Conservation (phyloP, 1,140 invertebrate species). For the Neoseiulus cucumeris region DNA sequence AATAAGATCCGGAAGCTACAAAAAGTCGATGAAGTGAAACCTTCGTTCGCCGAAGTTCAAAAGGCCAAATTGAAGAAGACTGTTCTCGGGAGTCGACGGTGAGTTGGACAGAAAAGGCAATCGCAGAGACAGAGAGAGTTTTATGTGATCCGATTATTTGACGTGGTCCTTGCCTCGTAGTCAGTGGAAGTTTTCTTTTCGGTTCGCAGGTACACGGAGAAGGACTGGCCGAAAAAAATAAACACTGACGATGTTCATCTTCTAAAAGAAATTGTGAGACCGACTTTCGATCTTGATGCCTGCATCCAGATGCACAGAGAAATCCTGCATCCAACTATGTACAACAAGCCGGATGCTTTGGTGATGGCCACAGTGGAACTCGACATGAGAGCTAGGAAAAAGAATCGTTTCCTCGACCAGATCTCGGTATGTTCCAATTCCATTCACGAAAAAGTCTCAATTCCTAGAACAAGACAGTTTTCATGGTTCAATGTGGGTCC, state of each 20-base stretch:
- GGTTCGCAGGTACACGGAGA: background rate
- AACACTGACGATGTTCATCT: background rate
- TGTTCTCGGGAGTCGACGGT: background rate
- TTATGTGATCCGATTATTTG: background rate
- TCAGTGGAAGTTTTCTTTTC: background rate
- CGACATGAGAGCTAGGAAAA: background rate
- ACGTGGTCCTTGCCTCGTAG: background rate
- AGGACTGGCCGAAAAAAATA: background rate
- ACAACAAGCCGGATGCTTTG: background rate
- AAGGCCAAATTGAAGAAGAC: background rate
- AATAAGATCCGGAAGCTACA: background rate
- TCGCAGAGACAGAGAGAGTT: background rate
- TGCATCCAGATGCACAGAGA: slow-evolving; percentile 8
- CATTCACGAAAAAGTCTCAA: background rate
- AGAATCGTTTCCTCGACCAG: background rate
- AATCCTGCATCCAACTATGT: background rate
- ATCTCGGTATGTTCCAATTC: background rate
- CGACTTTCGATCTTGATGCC: background rate
- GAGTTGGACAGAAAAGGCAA: background rate
- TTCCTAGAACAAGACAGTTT: too few species aligned
- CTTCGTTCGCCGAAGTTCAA: background rate
- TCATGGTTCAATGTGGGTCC: background rate
- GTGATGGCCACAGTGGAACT: background rate
- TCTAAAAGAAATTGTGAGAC: background rate
- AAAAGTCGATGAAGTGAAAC: background rate